Evolutionary conservation across 2,797 vertebrate species (phyloP).

Genomic region (Sebastes steindachneri): DNA sequence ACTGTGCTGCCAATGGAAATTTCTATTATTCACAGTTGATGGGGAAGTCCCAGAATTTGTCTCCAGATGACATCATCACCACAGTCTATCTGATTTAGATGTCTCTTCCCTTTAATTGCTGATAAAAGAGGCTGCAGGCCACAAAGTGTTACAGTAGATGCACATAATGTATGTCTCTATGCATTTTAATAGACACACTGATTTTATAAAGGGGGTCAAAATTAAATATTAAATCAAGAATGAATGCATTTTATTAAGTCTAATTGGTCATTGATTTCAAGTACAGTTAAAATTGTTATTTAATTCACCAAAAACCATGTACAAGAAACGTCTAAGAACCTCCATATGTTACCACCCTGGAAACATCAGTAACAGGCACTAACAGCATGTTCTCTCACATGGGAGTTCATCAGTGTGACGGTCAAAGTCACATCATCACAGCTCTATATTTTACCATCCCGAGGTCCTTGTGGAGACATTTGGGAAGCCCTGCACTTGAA

Average conservation of each 20-base stretch:
- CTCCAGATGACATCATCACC: neutral
- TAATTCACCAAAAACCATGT: neutral
- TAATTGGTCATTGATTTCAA: neutral
- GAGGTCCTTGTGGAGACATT: conserved; percentile 2
- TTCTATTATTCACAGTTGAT: neutral
- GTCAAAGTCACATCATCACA: neutral
- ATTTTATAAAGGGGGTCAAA: too few relatives aligned
- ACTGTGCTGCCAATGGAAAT: neutral
- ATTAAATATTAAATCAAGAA: too few relatives aligned
- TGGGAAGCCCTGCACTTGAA: conserved; percentile 35
- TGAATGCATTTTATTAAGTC: neutral
- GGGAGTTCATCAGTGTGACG: neutral
- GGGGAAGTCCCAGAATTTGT: neutral
- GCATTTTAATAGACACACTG: neutral
- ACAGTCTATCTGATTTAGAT: neutral
- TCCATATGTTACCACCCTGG: neutral
- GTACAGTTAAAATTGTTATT: neutral
- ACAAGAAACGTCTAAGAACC: neutral
- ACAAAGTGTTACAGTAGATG: neutral
- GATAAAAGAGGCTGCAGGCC: neutral
- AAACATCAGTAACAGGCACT: neutral
- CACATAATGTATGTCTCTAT: neutral
- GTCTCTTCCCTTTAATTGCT: neutral
- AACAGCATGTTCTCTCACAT: neutral
- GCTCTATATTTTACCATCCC: neutral